A percentile compares a stretch with the other conserved stretches of the same genome.
Conservation (phyloP, 2,113 vertebrate genomes). For the Excalfactoria chinensis region DNA sequence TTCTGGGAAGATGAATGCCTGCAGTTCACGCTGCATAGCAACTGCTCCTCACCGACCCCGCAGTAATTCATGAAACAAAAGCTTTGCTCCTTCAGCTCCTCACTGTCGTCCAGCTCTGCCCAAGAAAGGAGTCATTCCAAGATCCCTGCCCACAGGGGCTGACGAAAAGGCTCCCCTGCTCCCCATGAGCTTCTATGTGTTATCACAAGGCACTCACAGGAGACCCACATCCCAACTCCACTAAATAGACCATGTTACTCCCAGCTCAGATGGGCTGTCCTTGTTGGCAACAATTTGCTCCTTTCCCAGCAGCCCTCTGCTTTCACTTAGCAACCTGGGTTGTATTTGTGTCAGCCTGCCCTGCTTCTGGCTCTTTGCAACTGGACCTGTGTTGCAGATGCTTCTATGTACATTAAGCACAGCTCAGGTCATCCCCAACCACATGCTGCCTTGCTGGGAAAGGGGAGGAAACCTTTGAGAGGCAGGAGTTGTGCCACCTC, state of each 20-base stretch:
- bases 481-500: neutral
- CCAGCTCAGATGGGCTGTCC: neutral
- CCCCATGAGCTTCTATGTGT: neutral
- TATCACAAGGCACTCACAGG: neutral
- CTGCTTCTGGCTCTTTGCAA: neutral
- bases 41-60: neutral
- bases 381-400: neutral
- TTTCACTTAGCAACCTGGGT: neutral
- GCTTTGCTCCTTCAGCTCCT: neutral
- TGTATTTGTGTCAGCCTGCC: neutral
- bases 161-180: neutral
- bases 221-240: neutral
- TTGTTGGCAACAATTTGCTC: neutral
- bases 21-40: neutral
- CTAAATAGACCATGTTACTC: neutral
- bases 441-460: neutral
- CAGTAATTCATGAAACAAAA: neutral
- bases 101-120: neutral
- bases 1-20: neutral
- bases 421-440: rapidly evolving
- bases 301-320: neutral
- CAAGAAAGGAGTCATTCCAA: neutral
- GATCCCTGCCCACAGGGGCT: neutral
- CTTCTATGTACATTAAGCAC: neutral
- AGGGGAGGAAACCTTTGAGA: neutral